Evolutionary conservation across 2,888 invertebrate genomes (phyloP), one percentile per base, ranked within the genome.

Genomic region (Lissocephala sabroskyi): DNA sequence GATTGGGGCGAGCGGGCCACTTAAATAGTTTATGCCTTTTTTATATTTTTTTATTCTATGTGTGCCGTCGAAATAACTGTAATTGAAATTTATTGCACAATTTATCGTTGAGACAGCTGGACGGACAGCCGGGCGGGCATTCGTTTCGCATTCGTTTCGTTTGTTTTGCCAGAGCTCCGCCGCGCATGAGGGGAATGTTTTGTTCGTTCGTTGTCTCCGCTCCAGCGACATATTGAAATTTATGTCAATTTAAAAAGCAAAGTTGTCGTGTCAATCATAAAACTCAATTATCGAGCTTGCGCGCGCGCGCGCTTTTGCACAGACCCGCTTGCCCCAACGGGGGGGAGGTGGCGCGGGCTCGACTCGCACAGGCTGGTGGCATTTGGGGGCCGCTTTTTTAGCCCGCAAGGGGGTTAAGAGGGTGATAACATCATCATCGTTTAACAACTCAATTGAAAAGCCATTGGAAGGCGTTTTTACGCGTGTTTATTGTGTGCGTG

Each of bases 51-150:
- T 43, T 33, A 44, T 60, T 56, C 45, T 56, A 52, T 55, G 59
- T 62, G 55, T 52, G 66, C 62, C 57, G 50, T 62, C 57, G 52
- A 62, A 73, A 75, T 79, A 74, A 68, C 76, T 71, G 73, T 80
- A 81, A 82, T 82, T 82, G 82, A 82, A 82, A 82, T 82, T 82
- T 82, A 82, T 82, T 82, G 79, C 81, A 82, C 76, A 78, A 80
- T 81, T 81, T 82, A 79, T 77, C 66, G 75, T 64, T 73, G 63
- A 67, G 77, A 77, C 75, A 68, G 70, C 60, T 49, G 52, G 43
- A 52, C 37, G 16, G 28, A 26, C 37, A 26, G 33, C 33, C 13
- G 42, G 29, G n/a, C 36, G 50, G 47, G 41, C 14, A 59, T 49
- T 58, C 56, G 48, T 47, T 23, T 23, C 51, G 50, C 52, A 42